Base-by-base conservation (phyloP, 2,888 invertebrate genomes). In the Junonia oenone region DNA sequence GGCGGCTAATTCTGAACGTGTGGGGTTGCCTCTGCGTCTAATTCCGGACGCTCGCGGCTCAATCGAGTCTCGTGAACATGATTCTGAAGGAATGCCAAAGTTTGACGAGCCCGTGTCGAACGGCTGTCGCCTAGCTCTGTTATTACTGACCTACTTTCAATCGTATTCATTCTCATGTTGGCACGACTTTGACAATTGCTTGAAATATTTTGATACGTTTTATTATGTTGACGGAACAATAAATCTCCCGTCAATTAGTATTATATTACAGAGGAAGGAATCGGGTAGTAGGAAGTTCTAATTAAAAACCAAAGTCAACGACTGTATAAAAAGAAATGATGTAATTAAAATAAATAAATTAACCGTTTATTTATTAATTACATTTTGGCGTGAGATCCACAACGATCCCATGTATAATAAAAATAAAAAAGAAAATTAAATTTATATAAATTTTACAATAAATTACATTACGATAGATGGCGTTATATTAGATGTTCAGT, bases 321-420 rank as follows among this genome's bases (percentile, higher is more conserved):
- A 75, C 71, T 81, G 83, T 88, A 87, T 84, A 88, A 87, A 86
- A 91, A 89, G 88, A 90, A 89, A 84, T 82, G 74, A 81, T 90
- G 90, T 90, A 90, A 91, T 91, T 91, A 88, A 90, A 91, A 91
- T 91, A 91, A 91, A 91, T 91, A 91, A 91, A 91, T 91, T 89
- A 90, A 86, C 85, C 79, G 88, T 90, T 91, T 91, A 91, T 91
- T 91, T 90, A 91, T 91, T 89, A 90, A 91, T 90, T 90, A 90
- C 90, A 89, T 84, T 73, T 80, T 86, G 90, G 88, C 84, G 76
- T 85, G 90, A 89, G 90, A 87, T 89, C 90, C 89, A 89, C 85
- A 87, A 87, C 84, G 90, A 90, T 83, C 89, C 81, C 90, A 81
- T 80, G 83, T 84, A 83, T 88, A 87, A 88, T 89, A 89, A 90